These are phyloP conservation scores for Drosophila arizonae DNA, from an alignment of 1,140 invertebrate species.

Conservation along the genomic window DNA sequence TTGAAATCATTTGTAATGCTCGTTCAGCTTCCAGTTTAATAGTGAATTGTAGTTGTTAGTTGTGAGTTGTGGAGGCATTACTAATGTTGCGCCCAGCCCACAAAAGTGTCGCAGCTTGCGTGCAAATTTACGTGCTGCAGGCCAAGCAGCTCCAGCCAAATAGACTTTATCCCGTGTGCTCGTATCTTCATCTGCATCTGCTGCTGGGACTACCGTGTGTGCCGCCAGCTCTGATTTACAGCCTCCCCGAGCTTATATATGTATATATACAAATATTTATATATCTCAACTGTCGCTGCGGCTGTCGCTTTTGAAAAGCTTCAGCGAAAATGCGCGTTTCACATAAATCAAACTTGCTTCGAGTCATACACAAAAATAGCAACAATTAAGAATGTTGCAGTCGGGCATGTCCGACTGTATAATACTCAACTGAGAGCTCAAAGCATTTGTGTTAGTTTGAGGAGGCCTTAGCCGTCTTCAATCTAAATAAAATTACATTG, in stretches of 20 bases:
- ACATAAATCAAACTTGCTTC: conserved; percentile 39
- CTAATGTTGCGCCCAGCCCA: conserved; percentile 5
- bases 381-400: neutral
- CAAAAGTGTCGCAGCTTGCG: too few relatives aligned
- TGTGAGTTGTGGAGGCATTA: conserved; percentile 16
- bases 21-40: neutral
- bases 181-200: conserved; percentile 44
- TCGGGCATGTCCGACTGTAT: too few relatives aligned
- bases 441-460: too few relatives aligned
- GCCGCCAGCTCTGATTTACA: conserved; percentile 57
- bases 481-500: too few relatives aligned
- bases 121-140: too few relatives aligned
- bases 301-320: conserved; percentile 26
- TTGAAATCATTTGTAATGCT: conserved; percentile 16
- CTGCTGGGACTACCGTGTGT: conserved; percentile 22
- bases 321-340: conserved; percentile 30
- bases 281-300: conserved; percentile 44
- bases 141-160: too few relatives aligned
- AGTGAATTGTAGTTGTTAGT: conserved; percentile 11
- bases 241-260: conserved; percentile 9
- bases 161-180: neutral
- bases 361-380: conserved; percentile 9
- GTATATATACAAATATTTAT: conserved; percentile 25
- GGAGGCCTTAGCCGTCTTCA: too few relatives aligned
- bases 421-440: too few relatives aligned